Percentiles rank a stretch among this genome's conserved stretches.
phyloP scores from a whole-genome alignment of 1,140 invertebrate species.

The Drosophila ananassae region DNA sequence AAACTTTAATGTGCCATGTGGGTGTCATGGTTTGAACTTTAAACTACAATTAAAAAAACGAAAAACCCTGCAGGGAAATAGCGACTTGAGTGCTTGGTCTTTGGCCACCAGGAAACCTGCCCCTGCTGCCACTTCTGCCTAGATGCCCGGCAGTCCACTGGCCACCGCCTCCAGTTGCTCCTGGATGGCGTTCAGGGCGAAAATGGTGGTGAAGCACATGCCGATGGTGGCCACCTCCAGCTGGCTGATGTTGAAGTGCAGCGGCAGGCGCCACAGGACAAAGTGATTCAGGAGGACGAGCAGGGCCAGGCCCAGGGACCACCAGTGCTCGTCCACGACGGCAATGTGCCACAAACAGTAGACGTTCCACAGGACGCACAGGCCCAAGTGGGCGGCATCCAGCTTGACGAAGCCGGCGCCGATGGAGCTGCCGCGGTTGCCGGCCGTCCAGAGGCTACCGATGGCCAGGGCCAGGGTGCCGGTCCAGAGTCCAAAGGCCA shows the following conservation, averaged over 20 bases:
- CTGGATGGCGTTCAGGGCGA: constrained; percentile 64
- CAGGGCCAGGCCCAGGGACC: constrained; percentile 56
- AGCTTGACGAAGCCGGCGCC: constrained; percentile 11
- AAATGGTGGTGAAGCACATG: constrained; percentile 69
- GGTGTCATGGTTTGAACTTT: background rate
- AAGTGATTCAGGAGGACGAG: constrained; percentile 67
- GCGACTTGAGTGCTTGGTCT: background rate
- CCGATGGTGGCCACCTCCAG: constrained; percentile 65
- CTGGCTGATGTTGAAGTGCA: constrained; percentile 59
- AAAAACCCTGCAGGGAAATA: background rate
- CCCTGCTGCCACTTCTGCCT: background rate
- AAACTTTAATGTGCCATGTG: background rate
- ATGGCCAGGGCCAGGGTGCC: constrained; percentile 29
- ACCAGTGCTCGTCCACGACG: constrained; percentile 54
- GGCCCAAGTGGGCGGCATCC: constrained; percentile 30
- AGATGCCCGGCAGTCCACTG: constrained; percentile 6
- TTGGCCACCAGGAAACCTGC: background rate
- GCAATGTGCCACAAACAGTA: constrained; percentile 59
- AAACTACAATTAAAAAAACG: too few relatives aligned
- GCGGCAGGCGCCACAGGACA: constrained; percentile 59
- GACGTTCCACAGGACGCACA: constrained; percentile 66
- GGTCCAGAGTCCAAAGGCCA: constrained; percentile 46
- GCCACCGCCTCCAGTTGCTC: constrained; percentile 42
- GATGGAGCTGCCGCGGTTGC: constrained; percentile 9
- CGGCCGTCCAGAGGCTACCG: constrained; percentile 30